Percentiles rank a stretch among this genome's conserved stretches.
Conservation (phyloP, 37 sponge, comb jelly and placozoan species). For the Aplysina aerophoba region DNA sequence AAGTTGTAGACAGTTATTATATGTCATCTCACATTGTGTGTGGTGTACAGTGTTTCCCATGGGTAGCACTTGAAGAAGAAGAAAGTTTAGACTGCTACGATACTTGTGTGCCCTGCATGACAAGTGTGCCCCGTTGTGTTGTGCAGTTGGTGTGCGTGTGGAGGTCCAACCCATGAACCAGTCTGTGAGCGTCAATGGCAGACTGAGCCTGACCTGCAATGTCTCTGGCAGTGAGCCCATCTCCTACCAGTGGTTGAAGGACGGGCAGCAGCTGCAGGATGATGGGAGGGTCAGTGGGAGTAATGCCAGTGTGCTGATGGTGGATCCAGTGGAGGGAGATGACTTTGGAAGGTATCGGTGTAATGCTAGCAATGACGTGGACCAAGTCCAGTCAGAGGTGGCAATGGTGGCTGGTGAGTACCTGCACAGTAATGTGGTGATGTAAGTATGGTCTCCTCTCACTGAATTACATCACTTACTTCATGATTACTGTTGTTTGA, state of each 20-base stretch:
- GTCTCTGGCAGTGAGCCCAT: constrained; percentile 28
- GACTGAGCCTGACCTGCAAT: constrained; percentile 1
- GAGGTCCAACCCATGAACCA: neutral
- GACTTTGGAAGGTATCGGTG: constrained; percentile 16
- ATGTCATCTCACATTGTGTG: too few species aligned
- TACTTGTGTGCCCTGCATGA: too few species aligned
- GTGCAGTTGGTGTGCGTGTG: constrained; percentile 21
- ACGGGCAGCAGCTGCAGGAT: neutral
- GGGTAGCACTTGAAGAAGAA: too few species aligned
- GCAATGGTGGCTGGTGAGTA: constrained; percentile 21
- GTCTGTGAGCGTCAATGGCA: neutral
- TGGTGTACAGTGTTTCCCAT: too few species aligned
- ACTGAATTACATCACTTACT: neutral
- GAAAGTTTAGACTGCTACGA: too few species aligned
- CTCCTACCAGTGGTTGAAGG: constrained; percentile 34
- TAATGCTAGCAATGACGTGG: constrained; percentile 4
- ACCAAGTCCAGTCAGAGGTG: neutral
- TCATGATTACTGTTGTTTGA: too few species aligned
- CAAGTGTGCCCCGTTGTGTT: too few species aligned
- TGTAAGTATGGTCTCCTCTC: neutral
- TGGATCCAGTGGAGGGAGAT: neutral
- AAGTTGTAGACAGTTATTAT: too few species aligned
- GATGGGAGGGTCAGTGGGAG: neutral
- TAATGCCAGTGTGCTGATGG: neutral
- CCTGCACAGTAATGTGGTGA: too few species aligned